phyloP scores from a whole-genome alignment of 2,113 vertebrate species.

The Peromyscus maniculatus region DNA sequence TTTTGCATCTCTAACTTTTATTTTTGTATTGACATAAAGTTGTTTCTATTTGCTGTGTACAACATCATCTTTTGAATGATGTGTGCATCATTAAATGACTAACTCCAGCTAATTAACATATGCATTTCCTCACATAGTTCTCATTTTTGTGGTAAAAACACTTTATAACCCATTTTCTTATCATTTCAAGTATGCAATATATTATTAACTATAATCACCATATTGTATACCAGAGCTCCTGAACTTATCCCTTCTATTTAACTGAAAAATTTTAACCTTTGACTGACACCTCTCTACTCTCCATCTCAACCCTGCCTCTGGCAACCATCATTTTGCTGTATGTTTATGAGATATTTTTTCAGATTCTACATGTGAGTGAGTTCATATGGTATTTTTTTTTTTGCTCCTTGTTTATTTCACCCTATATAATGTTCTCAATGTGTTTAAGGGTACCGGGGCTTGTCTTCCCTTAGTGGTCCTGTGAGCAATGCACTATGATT shows the following conservation, averaged over 20 bases:
- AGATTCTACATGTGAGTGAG: not conserved
- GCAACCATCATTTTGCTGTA: not conserved
- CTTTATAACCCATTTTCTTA: not conserved
- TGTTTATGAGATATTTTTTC: not conserved
- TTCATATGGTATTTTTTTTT: not conserved
- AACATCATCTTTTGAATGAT: not conserved
- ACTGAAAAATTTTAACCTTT: slow-evolving; percentile 1
- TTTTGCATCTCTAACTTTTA: not conserved
- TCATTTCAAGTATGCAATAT: not conserved
- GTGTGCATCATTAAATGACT: not conserved
- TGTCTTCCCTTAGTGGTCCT: not conserved
- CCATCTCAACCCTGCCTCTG: not conserved
- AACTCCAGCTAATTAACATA: not conserved
- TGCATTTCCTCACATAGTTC: not conserved
- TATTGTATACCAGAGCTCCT: not conserved
- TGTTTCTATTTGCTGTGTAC: not conserved
- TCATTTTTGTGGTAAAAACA: not conserved
- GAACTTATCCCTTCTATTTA: not conserved
- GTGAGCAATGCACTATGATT: not conserved
- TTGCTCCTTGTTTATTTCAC: not conserved
- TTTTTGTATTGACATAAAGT: not conserved
- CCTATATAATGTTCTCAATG: not conserved
- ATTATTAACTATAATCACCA: not conserved
- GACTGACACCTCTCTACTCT: not conserved
- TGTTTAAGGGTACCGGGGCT: not conserved